Conservation (phyloP, 1,140 invertebrate genomes). For the Oryzaephilus surinamensis region DNA sequence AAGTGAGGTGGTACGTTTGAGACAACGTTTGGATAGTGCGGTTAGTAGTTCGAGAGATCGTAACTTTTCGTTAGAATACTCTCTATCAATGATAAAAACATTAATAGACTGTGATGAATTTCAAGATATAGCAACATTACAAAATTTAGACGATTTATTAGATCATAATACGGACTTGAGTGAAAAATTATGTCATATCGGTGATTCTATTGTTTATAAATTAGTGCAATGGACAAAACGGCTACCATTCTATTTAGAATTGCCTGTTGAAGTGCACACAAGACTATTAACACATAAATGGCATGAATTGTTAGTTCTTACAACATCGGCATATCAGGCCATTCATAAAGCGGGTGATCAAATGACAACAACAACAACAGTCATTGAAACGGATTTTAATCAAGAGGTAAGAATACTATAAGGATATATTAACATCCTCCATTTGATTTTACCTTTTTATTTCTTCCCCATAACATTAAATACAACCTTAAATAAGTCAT, state of each 20-base stretch:
- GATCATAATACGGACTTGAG: constrained; percentile 85
- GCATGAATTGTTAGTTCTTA: constrained; percentile 91
- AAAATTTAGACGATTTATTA: constrained; percentile 81
- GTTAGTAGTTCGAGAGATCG: constrained; percentile 77
- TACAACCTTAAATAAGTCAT: too few relatives aligned
- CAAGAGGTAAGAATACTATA: constrained; percentile 60
- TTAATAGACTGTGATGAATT: constrained; percentile 91
- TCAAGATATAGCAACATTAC: constrained; percentile 83
- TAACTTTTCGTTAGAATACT: constrained; percentile 68
- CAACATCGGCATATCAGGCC: constrained; percentile 86
- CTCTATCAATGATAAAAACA: constrained; percentile 76
- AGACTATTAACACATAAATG: constrained; percentile 93
- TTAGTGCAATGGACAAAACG: constrained; percentile 97
- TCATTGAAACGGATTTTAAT: constrained; percentile 57
- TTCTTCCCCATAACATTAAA: too few relatives aligned
- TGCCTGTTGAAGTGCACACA: constrained; percentile 89
- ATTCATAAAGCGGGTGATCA: constrained; percentile 57
- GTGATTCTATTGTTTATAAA: constrained; percentile 92
- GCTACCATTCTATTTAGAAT: constrained; percentile 90
- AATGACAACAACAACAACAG: constrained; percentile 37
- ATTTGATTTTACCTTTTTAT: too few relatives aligned
- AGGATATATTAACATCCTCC: too few relatives aligned
- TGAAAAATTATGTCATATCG: constrained; percentile 87
- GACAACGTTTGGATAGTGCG: constrained; percentile 74
- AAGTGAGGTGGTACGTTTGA: constrained; percentile 80